phyloP scores from a whole-genome alignment of 2,888 invertebrate species.

The Parnassius mnemosyne region DNA sequence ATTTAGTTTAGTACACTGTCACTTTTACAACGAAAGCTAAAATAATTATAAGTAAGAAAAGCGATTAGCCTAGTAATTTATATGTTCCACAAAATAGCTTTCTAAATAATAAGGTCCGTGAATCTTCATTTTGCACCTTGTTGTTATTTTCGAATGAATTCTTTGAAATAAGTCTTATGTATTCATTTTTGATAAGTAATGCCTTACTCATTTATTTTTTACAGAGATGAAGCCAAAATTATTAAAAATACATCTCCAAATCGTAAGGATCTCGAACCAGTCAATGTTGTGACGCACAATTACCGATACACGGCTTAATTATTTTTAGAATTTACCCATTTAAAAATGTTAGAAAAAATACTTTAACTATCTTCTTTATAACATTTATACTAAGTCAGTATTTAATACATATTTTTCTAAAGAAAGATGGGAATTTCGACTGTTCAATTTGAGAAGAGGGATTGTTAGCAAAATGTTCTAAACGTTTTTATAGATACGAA shows the following conservation, averaged over 20 bases:
- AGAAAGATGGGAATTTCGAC: slow-evolving; percentile 29
- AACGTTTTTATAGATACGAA: slow-evolving; percentile 42
- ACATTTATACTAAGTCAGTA: slow-evolving; percentile 33
- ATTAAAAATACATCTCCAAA: slow-evolving; percentile 51
- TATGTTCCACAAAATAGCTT: too few relatives aligned
- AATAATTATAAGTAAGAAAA: too few relatives aligned
- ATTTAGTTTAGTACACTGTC: neutral
- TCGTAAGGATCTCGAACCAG: slow-evolving; percentile 60
- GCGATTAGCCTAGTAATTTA: too few relatives aligned
- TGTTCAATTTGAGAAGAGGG: slow-evolving; percentile 31
- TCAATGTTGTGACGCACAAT: slow-evolving; percentile 71
- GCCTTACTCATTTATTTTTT: slow-evolving; percentile 38
- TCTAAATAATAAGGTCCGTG: too few relatives aligned
- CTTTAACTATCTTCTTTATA: slow-evolving; percentile 32
- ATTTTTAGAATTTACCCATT: slow-evolving; percentile 43
- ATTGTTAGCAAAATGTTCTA: slow-evolving; percentile 47
- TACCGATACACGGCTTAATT: slow-evolving; percentile 45
- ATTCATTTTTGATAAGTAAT: neutral
- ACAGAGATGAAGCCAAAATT: slow-evolving; percentile 74
- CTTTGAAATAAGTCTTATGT: neutral
- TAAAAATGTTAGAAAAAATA: slow-evolving; percentile 36
- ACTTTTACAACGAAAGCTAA: too few relatives aligned
- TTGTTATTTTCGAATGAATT: neutral
- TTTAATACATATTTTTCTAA: slow-evolving; percentile 36
- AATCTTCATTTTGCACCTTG: too few relatives aligned